Evolutionary conservation across 92 coral and sea anemone genomes (phyloP).

Genomic region (Phymanthus crucifer): DNA sequence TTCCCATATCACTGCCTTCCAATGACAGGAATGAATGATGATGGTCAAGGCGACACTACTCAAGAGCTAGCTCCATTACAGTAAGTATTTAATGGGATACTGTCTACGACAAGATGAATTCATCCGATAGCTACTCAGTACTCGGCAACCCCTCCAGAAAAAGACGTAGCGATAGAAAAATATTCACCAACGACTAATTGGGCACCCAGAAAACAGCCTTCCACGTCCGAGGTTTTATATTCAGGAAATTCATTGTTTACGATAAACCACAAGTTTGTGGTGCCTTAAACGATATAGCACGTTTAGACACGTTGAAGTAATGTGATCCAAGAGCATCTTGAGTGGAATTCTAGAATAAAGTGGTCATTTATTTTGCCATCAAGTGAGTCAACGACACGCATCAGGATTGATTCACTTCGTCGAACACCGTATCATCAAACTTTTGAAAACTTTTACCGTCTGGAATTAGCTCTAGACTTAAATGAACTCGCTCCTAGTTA

Average conservation of each 20-base stretch:
- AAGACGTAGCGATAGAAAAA: no score
- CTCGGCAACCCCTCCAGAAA: no score
- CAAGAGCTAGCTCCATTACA: no score
- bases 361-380: slow-evolving; percentile 27
- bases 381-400: slow-evolving; percentile 15
- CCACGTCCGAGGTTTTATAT: background rate
- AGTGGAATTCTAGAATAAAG: background rate
- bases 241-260: background rate
- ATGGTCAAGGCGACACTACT: no score
- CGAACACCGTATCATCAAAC: background rate
- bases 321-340: background rate
- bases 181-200: no score
- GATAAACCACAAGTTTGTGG: background rate
- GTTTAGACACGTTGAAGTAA: slow-evolving; percentile 5
- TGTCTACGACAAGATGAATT: no score
- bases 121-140: no score
- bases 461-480: no score
- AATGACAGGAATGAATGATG: no score
- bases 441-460: background rate
- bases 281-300: background rate
- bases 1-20: background rate
- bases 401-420: slow-evolving; percentile 1
- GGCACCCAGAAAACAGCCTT: no score
- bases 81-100: no score
- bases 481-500: no score